These are phyloP conservation scores for Channa maculata DNA, from an alignment of 2,113 vertebrate genomes.

Conservation along the genomic window DNA sequence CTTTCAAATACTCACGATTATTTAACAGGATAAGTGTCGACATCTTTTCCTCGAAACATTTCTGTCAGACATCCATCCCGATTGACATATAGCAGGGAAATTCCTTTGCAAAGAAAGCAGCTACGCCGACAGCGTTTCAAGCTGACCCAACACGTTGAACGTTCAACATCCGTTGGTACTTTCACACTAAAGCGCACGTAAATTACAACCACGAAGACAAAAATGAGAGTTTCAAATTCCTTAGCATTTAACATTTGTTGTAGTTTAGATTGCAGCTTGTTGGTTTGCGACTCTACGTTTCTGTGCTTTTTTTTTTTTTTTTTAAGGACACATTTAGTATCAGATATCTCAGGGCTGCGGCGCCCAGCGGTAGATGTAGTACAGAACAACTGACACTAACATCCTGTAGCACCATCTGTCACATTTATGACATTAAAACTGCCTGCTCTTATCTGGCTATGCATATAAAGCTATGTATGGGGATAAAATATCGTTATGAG, in stretches of 20 bases:
- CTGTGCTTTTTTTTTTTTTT: too few relatives aligned
- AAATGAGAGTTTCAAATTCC: too few relatives aligned
- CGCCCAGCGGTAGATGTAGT: conserved; percentile 40
- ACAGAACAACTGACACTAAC: neutral
- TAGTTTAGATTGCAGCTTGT: too few relatives aligned
- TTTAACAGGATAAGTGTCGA: conserved; percentile 1
- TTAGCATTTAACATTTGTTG: too few relatives aligned
- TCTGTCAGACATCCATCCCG: conserved; percentile 57
- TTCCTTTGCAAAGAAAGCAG: conserved; percentile 63
- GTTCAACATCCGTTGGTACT: conserved; percentile 5
- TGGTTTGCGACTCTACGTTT: too few relatives aligned
- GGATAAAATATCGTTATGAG: neutral
- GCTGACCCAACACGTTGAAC: neutral
- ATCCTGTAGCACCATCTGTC: conserved; percentile 40
- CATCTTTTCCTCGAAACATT: conserved; percentile 51
- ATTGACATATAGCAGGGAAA: conserved; percentile 46
- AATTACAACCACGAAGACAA: too few relatives aligned
- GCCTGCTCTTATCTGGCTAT: neutral
- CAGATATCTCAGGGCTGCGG: neutral
- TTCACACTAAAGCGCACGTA: conserved; percentile 59
- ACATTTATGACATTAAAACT: conserved; percentile 34
- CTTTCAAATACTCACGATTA: conserved; percentile 58
- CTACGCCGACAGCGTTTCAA: neutral
- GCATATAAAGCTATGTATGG: neutral
- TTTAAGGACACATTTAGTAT: too few relatives aligned